Base-by-base conservation (phyloP, 2,113 vertebrate genomes). In the Silurus meridionalis region DNA sequence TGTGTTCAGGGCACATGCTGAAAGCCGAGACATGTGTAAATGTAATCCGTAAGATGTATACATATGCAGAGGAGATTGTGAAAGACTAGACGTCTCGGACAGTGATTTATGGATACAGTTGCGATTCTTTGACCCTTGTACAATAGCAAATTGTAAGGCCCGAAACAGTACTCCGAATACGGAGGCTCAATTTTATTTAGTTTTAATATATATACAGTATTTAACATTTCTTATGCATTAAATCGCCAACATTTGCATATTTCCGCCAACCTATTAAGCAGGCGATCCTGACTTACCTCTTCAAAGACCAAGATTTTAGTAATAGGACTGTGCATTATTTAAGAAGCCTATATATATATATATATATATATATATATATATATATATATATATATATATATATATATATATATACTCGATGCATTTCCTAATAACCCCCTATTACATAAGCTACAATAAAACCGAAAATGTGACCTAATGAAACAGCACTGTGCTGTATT, bases 21-120 rank as follows among this genome's bases (percentile, higher is more conserved):
- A 89, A 88, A 87, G 84, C 81, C 14, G 58, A 77, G 67, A 82
- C 82, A 82, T 53, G 84, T 87, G 86, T 79, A 88, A 82, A 89
- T 89, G 83, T 88, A 87, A 86, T 89, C 84, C 74, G 77, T 67
- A 66, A 48, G 60, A 82, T 88, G 81, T 75, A 80, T 86, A 69
- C 78, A 85, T 69, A 83, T 78, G 69, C 74, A 52, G 82, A 82
- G 83, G 79, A 80, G 52, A 50, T 80, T 50, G 83, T 50, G 53
- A 55, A 63, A 0, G 46, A 28, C 63, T 83, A 66, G 52, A 89
- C 80, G 85, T 66, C 80, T 77, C 67, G 61, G 80, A 87, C 80
- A 86, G 83, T 89, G 86, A 89, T 87, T 89, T 87, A 89, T 89
- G 82, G 78, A 83, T 85, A 85, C 82, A 10, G 74, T 83, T 85